Evolutionary conservation across 2,797 vertebrate genomes (phyloP).

Genomic region (Meriones psammophilus): DNA sequence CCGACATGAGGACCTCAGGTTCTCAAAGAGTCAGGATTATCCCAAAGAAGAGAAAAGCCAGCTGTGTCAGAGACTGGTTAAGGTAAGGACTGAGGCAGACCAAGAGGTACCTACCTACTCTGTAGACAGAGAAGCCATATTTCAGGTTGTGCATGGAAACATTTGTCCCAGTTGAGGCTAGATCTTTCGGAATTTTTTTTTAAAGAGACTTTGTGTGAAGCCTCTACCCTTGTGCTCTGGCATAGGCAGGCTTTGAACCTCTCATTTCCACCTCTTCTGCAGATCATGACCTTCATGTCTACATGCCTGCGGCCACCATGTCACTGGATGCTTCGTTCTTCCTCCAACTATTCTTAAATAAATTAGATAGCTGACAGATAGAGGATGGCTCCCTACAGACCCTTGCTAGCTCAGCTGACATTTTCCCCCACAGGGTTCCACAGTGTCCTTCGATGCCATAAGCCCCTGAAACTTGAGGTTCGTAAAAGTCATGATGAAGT

Average conservation of each 20-base stretch:
- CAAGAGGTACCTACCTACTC: background rate
- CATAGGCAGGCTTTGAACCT: background rate
- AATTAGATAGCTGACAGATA: background rate
- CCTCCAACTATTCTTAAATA: background rate
- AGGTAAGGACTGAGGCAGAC: background rate
- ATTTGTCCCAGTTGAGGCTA: rapidly evolving
- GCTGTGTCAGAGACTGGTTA: background rate
- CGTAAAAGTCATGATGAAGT: background rate
- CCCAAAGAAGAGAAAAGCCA: background rate
- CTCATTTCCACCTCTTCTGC: background rate
- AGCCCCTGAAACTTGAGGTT: background rate
- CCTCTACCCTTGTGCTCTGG: background rate
- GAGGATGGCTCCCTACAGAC: background rate
- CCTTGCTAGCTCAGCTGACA: background rate
- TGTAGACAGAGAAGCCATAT: rapidly evolving
- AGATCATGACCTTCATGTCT: rapidly evolving
- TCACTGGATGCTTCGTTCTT: background rate
- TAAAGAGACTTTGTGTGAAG: background rate
- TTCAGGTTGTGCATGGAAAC: background rate
- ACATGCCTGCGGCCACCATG: background rate
- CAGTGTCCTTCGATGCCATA: background rate
- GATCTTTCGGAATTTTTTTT: background rate
- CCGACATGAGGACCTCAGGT: background rate
- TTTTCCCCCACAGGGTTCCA: background rate
- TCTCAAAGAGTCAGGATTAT: background rate